Base-by-base conservation (phyloP, 1,140 invertebrate genomes). In the Hypothenemus hampei region DNA sequence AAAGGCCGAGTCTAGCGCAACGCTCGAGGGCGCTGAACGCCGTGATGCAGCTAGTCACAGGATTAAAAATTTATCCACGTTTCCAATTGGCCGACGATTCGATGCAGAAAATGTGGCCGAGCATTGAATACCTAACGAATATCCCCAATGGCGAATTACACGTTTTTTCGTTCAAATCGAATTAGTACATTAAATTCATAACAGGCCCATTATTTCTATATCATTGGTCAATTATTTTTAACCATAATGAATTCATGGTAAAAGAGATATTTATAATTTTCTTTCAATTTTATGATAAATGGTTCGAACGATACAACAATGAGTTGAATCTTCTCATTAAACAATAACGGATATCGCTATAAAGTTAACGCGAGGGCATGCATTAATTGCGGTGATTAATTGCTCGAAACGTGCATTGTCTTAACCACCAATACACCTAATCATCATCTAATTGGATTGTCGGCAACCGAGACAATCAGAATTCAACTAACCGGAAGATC, bases 31-130 rank as follows among this genome's bases (percentile, higher is more conserved):
- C n/a, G n/a, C n/a, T n/a, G n/a, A n/a, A n/a, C n/a, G n/a, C n/a
- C n/a, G n/a, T n/a, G n/a, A n/a, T n/a, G n/a, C n/a, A n/a, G n/a
- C n/a, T n/a, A n/a, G n/a, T n/a, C n/a, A n/a, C n/a, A n/a, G n/a
- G 31, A 61, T 61, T 61, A 61, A 57, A 60, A 57, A 62, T 59
- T 58, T 40, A 26, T 24, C 44, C 60, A 62, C 60, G 60, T 62
- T 44, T 50, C 49, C 36, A 59, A 62, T 62, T 62, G 57, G 53
- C 57, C 52, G 52, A 58, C 21, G 52, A 59, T 52, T 62, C 57
- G 53, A 62, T 62, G 60, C 48, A 62, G 60, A 59, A 53, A 62
- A 62, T 52, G 57, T 33, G 57, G 23, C 43, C 60, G 41, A 57
- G 47, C 10, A 1, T 13, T 26, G 60, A 62, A 62, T 62, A 33